Evolutionary conservation across 2,888 invertebrate species (phyloP), one percentile per base, ranked within the genome.

Genomic region (Epinotia nisella): DNA sequence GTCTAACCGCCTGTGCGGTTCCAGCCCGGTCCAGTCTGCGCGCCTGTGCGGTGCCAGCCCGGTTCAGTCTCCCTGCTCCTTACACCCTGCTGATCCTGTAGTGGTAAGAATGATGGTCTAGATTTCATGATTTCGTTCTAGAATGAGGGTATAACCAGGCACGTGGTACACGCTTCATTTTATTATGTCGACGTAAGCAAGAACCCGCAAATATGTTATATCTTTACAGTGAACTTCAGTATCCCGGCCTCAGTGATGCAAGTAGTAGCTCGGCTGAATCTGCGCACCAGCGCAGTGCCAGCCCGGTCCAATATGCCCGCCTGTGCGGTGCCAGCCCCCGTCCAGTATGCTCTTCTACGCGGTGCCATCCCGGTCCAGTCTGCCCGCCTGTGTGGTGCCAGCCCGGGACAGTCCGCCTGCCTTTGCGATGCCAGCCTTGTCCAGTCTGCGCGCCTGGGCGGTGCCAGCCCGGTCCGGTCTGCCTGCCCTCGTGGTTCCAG

Each of bases 361-460:
- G 24, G 45, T 17, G 29, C n/a, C 49, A 17, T 49, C 10, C 29
- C 39, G 15, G 41, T 41, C 21, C 5, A 41, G 41, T 41, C 60
- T 41, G 39, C 39, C 19, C 39, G 17, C 19, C 19, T 0, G 35
- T 9, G 17, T 17, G 7, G 67, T 17, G 53, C 39, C 4, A 17
- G 56, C 35, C 56, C 3, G 13, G 51, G 49, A 35, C 64, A 64
- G 39, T 19, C 51, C 5, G 60, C 41, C n/a, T n/a, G 45, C n/a
- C 49, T n/a, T 5, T 3, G 35, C 29, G 21, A 13, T 24, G 19
- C 13, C 45, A 19, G 4, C 10, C n/a, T 5, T n/a, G n/a, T 10
- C 58, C 29, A 3, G 29, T 9, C 4, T 35, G 58, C 29, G 1
- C 29, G 24, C 58, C 29, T 0, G 3, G 1, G 13, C 10, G 4